Conservation (phyloP, 92 coral and sea anemone species). For the Epizoanthus illoricatus region DNA sequence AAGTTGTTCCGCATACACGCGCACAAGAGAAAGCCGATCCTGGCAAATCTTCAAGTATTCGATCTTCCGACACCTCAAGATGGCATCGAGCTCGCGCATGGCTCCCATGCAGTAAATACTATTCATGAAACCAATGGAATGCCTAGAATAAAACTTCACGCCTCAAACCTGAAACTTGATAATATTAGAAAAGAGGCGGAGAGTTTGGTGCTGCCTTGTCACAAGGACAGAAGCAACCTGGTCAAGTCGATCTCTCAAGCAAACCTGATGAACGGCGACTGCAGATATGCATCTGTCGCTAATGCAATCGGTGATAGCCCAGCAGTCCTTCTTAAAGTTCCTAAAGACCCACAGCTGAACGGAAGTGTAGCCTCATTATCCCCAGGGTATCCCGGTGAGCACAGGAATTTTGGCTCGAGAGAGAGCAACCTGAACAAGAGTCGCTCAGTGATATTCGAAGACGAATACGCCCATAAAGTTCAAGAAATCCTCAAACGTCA, state of each 20-base stretch:
- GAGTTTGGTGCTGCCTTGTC: neutral
- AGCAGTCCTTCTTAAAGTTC: neutral
- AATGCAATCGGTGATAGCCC: neutral
- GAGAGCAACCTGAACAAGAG: neutral
- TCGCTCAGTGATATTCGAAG: neutral
- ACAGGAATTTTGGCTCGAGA: neutral
- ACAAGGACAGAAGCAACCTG: neutral
- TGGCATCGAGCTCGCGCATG: neutral
- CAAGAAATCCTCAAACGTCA: conserved; percentile 38
- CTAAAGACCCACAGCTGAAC: neutral
- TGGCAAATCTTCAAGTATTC: conserved; percentile 7
- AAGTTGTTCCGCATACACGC: conserved; percentile 52
- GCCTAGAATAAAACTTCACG: neutral
- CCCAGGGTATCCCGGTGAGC: neutral
- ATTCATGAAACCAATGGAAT: conserved; percentile 2
- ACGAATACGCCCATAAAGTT: neutral
- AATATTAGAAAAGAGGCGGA: neutral
- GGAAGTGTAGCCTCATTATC: neutral
- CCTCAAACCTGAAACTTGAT: neutral
- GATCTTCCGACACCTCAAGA: neutral
- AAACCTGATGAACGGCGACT: conserved; percentile 45
- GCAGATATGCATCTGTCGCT: conserved; percentile 1
- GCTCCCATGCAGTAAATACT: neutral
- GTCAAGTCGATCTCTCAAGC: conserved; percentile 41
- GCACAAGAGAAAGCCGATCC: conserved; percentile 23